These are phyloP conservation scores for Thunnus thynnus DNA, from an alignment of 2,113 vertebrate species.

Conservation along the genomic window DNA sequence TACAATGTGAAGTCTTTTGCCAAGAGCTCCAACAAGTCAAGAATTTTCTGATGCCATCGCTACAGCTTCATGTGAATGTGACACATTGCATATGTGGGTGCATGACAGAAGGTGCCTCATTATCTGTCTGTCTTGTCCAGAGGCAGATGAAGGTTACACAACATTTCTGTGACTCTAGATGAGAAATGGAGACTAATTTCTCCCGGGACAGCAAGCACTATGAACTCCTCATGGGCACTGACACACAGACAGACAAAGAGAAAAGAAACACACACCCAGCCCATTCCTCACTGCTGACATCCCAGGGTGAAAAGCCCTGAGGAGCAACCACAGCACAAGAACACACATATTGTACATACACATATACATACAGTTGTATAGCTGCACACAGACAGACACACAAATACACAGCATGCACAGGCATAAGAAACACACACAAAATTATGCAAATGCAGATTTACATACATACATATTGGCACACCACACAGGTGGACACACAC, in stretches of 20 bases:
- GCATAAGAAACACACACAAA: background rate
- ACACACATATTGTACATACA: background rate
- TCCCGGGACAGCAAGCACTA: conserved; percentile 9
- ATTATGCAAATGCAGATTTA: conserved; percentile 25
- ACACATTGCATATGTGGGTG: conserved; percentile 42
- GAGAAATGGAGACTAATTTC: conserved; percentile 50
- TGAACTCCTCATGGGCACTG: conserved; percentile 34
- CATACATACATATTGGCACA: background rate
- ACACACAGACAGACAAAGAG: conserved; percentile 12
- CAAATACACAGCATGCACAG: background rate
- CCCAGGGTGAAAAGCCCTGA: conserved; percentile 13
- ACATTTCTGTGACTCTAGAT: conserved; percentile 46
- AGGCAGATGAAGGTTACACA: conserved; percentile 45
- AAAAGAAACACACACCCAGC: conserved; percentile 19
- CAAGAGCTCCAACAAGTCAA: conserved; percentile 8
- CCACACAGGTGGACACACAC: conserved; percentile 13
- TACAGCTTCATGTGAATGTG: conserved; percentile 17
- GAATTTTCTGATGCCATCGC: background rate
- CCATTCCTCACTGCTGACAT: conserved; percentile 12
- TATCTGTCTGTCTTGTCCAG: conserved; percentile 51
- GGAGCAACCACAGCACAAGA: background rate
- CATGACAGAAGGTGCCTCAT: conserved; percentile 59
- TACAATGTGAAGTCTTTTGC: conserved; percentile 10
- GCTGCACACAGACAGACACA: background rate
- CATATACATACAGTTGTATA: background rate